Base-by-base conservation (phyloP, 2,113 vertebrate species). In the Phrynosoma blainvillii region DNA sequence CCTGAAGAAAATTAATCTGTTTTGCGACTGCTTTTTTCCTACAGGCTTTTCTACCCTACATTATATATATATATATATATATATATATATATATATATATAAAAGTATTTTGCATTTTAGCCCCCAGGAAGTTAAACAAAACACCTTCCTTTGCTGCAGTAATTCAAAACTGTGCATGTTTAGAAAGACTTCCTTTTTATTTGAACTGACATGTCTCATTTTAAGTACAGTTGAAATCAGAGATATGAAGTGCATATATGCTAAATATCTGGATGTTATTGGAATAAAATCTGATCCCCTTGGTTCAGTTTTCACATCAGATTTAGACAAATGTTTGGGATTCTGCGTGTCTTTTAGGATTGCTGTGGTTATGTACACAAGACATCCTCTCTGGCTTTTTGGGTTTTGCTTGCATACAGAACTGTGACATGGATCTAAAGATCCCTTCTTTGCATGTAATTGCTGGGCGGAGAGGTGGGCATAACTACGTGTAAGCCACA, bases 1-100 rank as follows among this genome's bases (percentile, higher is more conserved):
- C 90, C 70, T 65, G 25, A 85, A 62, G 75, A 79, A 85, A 86
- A 86, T 78, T 77, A 83, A 71, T 70, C 54, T 12, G 1, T 66
- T 6, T 2, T 18, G 42, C n/a, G 70, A 23, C 75, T 90, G 84
- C 42, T 10, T 27, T 42, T 16, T 84, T 88, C 90, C 70, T n/a
- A 79, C 21, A 52, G 0, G 36, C 0, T 0, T 84, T 88, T 84
- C 70, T 5, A 0, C 30, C 1, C 25, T 2, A 8, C 21, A 7
- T 66, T 2, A 70, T 89, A 89, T 86, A 30, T 77, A 81, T 54
- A 88, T 25, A 89, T n/a, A n/a, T n/a, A n/a, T n/a, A n/a, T n/a
- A n/a, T n/a, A n/a, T n/a, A n/a, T n/a, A n/a, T n/a, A n/a, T n/a
- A n/a, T n/a, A n/a, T n/a, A n/a, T n/a, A n/a, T n/a, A 81, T 89